A percentile compares a stretch with the other conserved stretches of the same genome.
phyloP scores from a whole-genome alignment of 2,113 vertebrate genomes.

The Mobula birostris region DNA sequence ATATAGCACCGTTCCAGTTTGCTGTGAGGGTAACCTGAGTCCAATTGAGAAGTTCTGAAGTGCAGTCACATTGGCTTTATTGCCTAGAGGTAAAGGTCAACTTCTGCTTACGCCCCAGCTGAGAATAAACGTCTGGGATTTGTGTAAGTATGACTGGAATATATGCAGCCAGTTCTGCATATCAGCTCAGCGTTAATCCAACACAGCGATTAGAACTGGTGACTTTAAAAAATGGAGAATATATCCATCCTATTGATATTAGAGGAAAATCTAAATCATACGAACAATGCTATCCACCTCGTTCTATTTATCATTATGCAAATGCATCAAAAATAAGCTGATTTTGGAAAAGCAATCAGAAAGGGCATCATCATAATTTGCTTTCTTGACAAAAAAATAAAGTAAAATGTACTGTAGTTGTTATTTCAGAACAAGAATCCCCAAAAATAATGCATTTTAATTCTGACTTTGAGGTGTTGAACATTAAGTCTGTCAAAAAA shows the following conservation, averaged over 20 bases:
- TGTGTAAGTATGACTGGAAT: neutral
- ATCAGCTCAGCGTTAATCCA: neutral
- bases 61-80: neutral
- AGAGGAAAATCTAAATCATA: neutral
- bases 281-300: neutral
- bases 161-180: neutral
- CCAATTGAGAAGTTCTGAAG: neutral
- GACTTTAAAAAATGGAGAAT: conserved; percentile 10
- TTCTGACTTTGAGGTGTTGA: neutral
- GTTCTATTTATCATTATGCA: neutral
- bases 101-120: neutral
- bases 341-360: neutral
- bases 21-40: neutral
- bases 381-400: neutral
- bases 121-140: neutral
- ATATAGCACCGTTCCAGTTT: neutral
- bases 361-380: neutral
- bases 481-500: neutral
- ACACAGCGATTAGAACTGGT: neutral
- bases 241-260: neutral
- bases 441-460: neutral
- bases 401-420: neutral
- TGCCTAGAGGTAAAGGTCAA: neutral
- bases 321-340: neutral
- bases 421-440: neutral